Conservation (phyloP, 2,888 invertebrate genomes). For the Drosophila leonis region DNA sequence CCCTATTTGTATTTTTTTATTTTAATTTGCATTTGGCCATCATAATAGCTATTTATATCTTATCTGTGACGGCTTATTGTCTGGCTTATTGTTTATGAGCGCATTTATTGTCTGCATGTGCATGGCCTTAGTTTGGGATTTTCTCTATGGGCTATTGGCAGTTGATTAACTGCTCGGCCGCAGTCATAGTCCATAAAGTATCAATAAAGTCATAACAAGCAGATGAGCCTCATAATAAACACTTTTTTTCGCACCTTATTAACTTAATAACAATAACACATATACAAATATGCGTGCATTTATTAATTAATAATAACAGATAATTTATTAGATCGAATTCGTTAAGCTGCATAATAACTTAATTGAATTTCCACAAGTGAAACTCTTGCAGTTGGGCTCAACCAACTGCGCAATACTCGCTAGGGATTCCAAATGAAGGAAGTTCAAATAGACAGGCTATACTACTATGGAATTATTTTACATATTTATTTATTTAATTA, state of each 20-base stretch:
- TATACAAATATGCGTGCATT: neutral
- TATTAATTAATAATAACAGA: slow-evolving; percentile 7
- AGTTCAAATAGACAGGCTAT: too few species aligned
- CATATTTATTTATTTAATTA: too few species aligned
- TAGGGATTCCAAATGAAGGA: too few species aligned
- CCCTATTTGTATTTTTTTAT: neutral
- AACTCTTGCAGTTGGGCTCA: neutral
- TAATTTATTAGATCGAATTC: slow-evolving; percentile 7
- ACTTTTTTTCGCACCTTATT: slow-evolving; percentile 55
- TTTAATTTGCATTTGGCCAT: slow-evolving; percentile 22
- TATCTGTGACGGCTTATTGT: slow-evolving; percentile 62
- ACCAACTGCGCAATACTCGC: neutral
- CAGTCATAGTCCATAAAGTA: slow-evolving; percentile 45
- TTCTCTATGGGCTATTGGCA: slow-evolving; percentile 50
- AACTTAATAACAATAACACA: slow-evolving; percentile 11
- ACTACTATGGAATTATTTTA: too few species aligned
- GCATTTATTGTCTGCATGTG: slow-evolving; percentile 54
- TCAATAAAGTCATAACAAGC: slow-evolving; percentile 57
- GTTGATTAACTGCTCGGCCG: slow-evolving; percentile 46
- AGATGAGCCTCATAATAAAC: slow-evolving; percentile 50
- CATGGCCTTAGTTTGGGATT: slow-evolving; percentile 7
- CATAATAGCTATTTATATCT: slow-evolving; percentile 40
- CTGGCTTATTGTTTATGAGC: slow-evolving; percentile 58
- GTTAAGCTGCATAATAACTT: slow-evolving; percentile 7
- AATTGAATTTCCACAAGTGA: slow-evolving; percentile 26